Base-by-base conservation (phyloP, 2,113 vertebrate species). In the Nothocercus nigrocapillus region DNA sequence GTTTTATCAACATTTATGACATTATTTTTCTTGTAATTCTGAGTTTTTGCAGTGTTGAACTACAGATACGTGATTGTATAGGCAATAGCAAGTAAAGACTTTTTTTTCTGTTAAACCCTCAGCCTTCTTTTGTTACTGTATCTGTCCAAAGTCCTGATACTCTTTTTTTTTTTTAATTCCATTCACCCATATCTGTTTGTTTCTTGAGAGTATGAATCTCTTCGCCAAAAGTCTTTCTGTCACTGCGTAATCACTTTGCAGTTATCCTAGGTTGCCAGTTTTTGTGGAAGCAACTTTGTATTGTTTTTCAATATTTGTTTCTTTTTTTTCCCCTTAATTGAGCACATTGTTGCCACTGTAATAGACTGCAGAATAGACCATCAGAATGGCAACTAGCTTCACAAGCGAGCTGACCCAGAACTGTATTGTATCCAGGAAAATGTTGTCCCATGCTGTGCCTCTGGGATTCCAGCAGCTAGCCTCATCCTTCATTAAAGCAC, bases 401-500 rank as follows among this genome's bases (percentile, higher is more conserved):
- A 75, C 19, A 32, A 66, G 32, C 38, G 68, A 30, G 19, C 5
- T 85, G 75, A 13, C 22, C 27, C 66, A 87, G 73, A 79, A 56
- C 58, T 5, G 0, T 70, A 22, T 24, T 5, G 19, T 2, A 0
- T 69, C 30, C 74, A 24, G 38, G 21, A 70, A 10, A 44, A 8
- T 0, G 0, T 61, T 68, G 3, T 73, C 25, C 80, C 22, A 8
- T 58, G 13, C 40, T 62, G 0, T 47, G 8, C 11, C 4, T 49
- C 11, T 82, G 62, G 10, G 19, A 61, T 69, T 45, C 56, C 21
- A 54, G 40, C 54, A 77, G 30, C 28, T 30, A 67, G 1, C 4
- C 9, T 13, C 61, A 15, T 78, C 17, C 14, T 36, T 62, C 54
- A 22, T 4, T 32, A 58, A 81, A 91, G 64, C 7, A 15, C 25